Evolutionary conservation across 2,888 invertebrate genomes (phyloP), one percentile per base, ranked within the genome.

Genomic region (Cerceris rybyensis): DNA sequence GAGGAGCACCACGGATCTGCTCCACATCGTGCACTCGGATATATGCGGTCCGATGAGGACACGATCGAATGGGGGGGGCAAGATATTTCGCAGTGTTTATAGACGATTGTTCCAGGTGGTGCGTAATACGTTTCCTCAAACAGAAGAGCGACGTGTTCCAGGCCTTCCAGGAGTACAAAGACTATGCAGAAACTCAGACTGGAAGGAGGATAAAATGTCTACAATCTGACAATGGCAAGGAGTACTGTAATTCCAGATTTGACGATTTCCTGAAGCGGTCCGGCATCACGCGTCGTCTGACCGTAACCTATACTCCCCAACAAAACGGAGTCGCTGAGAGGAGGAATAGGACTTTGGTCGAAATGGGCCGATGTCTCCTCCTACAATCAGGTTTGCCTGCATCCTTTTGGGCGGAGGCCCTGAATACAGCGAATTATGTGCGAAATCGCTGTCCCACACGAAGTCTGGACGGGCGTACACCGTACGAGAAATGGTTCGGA

Each of bases 301-400:
- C 43, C 8, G 43, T 60, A 5, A 14, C 60, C 7, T 43, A 60
- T 14, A 60, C 60, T 9, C 43, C 43, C 14, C 46, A 59, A n/a
- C 59, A 66, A 66, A 92, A 91, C 72, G 90, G 90, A 2, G 69
- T 83, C 7, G 88, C 90, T 0, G 91, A 91, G 63, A 55, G 89
- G 13, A 84, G 86, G 42, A 90, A 90, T 41, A 66, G 88, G 1
- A 90, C 88, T 5, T 72, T 91, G 0, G 72, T 90, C 52, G 89
- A 90, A 41, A 82, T 41, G 17, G 58, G 17, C 0, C 76, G 89
- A 43, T 87, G 88, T 42, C 75, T 91, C 69, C 28, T 92, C 14
- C 59, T 82, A 0, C 73, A 90, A n/a, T 74, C 87, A 6, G 78
- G 77, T 80, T 41, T 55, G 4, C 50, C 67, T 46, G 4, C 67